phyloP scores from a whole-genome alignment of 2,888 invertebrate genomes.

The Halictus quadricinctus region DNA sequence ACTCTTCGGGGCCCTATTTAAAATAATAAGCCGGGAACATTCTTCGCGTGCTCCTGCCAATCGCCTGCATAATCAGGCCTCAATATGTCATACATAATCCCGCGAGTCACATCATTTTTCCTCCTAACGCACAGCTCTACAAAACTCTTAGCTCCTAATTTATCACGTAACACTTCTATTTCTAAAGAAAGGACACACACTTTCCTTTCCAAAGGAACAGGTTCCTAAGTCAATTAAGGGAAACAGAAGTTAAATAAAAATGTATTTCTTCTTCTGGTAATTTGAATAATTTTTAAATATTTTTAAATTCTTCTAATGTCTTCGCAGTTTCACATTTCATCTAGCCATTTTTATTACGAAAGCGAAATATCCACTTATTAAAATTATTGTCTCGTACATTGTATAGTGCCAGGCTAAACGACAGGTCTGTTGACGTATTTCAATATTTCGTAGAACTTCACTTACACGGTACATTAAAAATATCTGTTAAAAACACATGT shows the following conservation, averaged over 20 bases:
- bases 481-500: not conserved
- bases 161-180: not conserved
- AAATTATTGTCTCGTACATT: not conserved
- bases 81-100: not conserved
- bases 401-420: too few relatives aligned
- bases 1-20: constrained; percentile 31
- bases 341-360: not conserved
- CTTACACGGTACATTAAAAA: not conserved
- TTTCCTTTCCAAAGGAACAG: too few relatives aligned
- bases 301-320: not conserved
- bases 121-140: not conserved
- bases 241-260: not conserved
- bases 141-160: not conserved
- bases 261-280: not conserved
- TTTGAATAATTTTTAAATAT: not conserved
- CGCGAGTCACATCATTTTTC: not conserved
- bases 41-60: not conserved
- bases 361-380: not conserved
- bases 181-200: too few relatives aligned
- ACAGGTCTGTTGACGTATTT: not conserved
- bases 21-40: constrained; percentile 41
- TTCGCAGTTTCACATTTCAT: not conserved
- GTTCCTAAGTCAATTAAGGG: not conserved
- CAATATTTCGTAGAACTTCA: not conserved
- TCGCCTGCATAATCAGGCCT: not conserved